phyloP scores from a whole-genome alignment of 2,113 vertebrate species.

The Nesospiza acunhae region DNA sequence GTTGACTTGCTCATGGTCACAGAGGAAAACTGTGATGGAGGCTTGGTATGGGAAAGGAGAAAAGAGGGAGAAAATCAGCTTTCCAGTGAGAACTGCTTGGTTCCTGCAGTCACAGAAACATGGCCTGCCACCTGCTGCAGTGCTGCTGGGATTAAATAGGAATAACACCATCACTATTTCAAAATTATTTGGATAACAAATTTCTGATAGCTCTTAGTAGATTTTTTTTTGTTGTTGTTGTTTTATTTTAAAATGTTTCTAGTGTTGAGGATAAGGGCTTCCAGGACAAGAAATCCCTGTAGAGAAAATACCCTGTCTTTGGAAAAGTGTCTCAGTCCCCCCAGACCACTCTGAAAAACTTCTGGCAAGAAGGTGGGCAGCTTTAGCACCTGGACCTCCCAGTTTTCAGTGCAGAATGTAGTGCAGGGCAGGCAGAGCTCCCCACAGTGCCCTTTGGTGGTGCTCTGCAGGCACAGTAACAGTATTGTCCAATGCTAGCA shows the following conservation, averaged over 20 bases:
- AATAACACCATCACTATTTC: not conserved
- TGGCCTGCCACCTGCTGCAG: not conserved
- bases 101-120: not conserved
- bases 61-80: not conserved
- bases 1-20: not conserved
- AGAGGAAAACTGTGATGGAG: not conserved
- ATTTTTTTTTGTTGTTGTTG: not conserved
- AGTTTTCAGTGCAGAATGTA: not conserved
- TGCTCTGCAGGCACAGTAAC: rapidly evolving
- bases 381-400: not conserved
- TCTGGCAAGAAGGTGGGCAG: rapidly evolving
- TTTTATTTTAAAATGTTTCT: not conserved
- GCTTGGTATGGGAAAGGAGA: not conserved
- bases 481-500: rapidly evolving
- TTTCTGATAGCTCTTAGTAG: not conserved
- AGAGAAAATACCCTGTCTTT: not conserved
- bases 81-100: not conserved
- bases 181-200: not conserved
- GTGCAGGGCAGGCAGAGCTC: not conserved
- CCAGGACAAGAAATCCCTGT: not conserved
- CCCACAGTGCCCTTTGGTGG: not conserved
- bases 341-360: rapidly evolving
- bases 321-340: not conserved
- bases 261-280: not conserved
- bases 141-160: not conserved